These are phyloP conservation scores for Erannis defoliaria DNA, from an alignment of 2,888 invertebrate genomes.

Conservation along the genomic window DNA sequence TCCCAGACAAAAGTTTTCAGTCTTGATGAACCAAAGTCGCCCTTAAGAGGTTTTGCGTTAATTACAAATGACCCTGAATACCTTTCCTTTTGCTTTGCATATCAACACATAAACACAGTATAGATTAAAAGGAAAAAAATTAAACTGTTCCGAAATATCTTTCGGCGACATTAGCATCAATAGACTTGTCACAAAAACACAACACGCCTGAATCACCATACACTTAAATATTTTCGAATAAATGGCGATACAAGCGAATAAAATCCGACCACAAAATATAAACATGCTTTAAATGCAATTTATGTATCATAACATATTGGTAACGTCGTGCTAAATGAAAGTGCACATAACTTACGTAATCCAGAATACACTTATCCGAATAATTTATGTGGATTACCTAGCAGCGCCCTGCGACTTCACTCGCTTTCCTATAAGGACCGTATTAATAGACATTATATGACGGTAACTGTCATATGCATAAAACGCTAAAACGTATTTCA, in stretches of 20 bases:
- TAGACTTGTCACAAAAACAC: constrained; percentile 5
- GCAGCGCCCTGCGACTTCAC: no score
- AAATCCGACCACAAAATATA: constrained; percentile 35
- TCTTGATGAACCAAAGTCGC: no score
- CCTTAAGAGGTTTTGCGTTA: no score
- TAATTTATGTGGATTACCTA: constrained; percentile 34
- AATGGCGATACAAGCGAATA: constrained; percentile 22
- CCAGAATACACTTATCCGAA: constrained; percentile 24
- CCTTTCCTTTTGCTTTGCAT: not conserved
- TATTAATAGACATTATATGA: no score
- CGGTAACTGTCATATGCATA: no score
- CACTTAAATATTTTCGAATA: constrained; percentile 6
- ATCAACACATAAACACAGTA: not conserved
- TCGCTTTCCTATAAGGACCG: no score
- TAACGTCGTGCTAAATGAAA: constrained; percentile 37
- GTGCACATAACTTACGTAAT: constrained; percentile 35
- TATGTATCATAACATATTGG: constrained; percentile 41
- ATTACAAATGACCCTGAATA: no score
- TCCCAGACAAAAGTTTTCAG: no score
- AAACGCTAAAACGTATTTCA: no score
- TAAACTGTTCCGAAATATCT: not conserved
- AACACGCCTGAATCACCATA: constrained; percentile 13
- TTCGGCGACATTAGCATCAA: constrained; percentile 7
- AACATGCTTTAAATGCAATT: constrained; percentile 38
- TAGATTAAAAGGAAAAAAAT: not conserved